Evolutionary conservation across 2,888 invertebrate genomes (phyloP).

Genomic region (Xestoiulus laeticollis): DNA sequence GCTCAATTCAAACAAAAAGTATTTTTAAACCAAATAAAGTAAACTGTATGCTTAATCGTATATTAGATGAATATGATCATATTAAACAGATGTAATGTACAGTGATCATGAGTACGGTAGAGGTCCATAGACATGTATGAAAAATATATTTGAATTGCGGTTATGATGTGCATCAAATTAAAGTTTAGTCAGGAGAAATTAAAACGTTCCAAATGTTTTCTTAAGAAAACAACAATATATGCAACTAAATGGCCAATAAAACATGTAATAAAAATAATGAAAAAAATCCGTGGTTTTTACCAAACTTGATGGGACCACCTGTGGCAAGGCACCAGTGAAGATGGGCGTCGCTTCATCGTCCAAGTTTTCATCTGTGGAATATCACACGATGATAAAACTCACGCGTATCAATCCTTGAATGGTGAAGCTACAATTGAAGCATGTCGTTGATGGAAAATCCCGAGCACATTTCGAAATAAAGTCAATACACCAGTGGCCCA

Average conservation of each 20-base stretch:
- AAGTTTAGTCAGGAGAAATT: too few relatives aligned
- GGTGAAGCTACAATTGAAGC: neutral
- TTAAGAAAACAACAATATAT: too few relatives aligned
- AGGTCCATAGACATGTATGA: too few relatives aligned
- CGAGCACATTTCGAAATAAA: slow-evolving; percentile 12
- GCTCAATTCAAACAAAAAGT: too few relatives aligned
- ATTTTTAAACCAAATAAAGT: too few relatives aligned
- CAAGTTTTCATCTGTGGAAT: neutral
- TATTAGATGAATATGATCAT: too few relatives aligned
- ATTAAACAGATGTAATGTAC: too few relatives aligned
- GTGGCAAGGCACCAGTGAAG: slow-evolving; percentile 5
- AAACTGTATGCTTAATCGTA: too few relatives aligned
- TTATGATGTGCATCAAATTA: too few relatives aligned
- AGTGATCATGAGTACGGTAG: too few relatives aligned
- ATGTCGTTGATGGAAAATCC: neutral
- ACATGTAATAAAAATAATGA: neutral
- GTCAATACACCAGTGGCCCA: neutral
- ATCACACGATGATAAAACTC: neutral
- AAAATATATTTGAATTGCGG: too few relatives aligned
- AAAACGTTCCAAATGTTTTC: too few relatives aligned
- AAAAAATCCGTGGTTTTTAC: neutral
- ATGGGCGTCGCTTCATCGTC: neutral
- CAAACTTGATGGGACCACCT: neutral
- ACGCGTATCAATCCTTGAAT: slow-evolving; percentile 14
- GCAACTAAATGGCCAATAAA: neutral